Percentiles rank a stretch among this genome's conserved stretches.
phyloP scores from a whole-genome alignment of 2,888 invertebrate genomes.

The Exephanes ischioxanthus region DNA sequence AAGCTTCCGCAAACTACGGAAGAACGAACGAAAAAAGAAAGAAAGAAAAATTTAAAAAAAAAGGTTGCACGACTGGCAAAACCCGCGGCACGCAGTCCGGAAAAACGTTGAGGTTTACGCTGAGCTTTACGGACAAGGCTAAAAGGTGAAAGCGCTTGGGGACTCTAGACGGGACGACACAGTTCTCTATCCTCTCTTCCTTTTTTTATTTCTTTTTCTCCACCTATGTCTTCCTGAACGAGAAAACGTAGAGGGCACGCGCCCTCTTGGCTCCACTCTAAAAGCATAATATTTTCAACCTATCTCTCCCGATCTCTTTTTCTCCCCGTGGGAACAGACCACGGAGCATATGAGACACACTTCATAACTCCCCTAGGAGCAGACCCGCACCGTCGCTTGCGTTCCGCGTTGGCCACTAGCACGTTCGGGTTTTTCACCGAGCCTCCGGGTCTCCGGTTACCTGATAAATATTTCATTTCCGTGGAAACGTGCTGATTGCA shows the following conservation, averaged over 20 bases:
- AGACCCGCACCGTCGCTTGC: slow-evolving; percentile 4
- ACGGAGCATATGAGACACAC: not conserved
- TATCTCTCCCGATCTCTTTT: slow-evolving; percentile 3
- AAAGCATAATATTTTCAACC: slow-evolving; percentile 43
- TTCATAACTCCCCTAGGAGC: not conserved
- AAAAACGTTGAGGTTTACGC: slow-evolving; percentile 12
- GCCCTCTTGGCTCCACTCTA: slow-evolving; percentile 21
- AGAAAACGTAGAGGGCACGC: slow-evolving; percentile 7
- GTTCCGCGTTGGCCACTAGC: not conserved
- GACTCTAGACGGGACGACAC: slow-evolving; percentile 10
- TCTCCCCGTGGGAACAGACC: not conserved
- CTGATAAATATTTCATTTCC: slow-evolving; percentile 3
- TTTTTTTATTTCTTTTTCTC: slow-evolving; percentile 17
- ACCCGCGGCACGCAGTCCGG: slow-evolving; percentile 10
- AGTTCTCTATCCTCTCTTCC: slow-evolving; percentile 1
- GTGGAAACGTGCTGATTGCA: not conserved
- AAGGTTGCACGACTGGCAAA: not conserved
- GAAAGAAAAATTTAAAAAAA: not conserved
- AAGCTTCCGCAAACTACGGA: slow-evolving; percentile 18
- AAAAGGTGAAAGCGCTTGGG: slow-evolving; percentile 36
- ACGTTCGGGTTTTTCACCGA: not conserved
- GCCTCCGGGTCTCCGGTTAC: slow-evolving; percentile 5
- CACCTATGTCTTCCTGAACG: not conserved
- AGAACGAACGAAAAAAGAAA: not conserved
- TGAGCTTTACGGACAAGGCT: slow-evolving; percentile 20